phyloP scores from a whole-genome alignment of 2,113 vertebrate genomes.

The Siniperca knerii region DNA sequence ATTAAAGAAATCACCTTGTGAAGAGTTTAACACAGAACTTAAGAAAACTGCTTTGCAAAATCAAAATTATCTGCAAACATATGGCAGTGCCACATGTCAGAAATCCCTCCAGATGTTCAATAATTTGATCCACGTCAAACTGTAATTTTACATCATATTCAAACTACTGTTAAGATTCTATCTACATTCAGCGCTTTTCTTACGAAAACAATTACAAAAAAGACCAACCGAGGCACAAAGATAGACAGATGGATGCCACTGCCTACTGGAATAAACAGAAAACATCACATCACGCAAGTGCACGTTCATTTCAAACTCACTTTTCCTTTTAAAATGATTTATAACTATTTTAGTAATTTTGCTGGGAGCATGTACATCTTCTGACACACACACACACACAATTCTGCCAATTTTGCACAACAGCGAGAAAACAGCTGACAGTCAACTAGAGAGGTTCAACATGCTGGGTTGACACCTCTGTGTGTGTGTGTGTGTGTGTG shows the following conservation, averaged over 20 bases:
- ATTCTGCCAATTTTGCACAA: slow-evolving; percentile 29
- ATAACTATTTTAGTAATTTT: not conserved
- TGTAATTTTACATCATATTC: too few relatives aligned
- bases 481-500: not conserved
- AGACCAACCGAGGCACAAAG: not conserved
- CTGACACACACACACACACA: not conserved
- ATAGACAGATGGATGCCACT: not conserved
- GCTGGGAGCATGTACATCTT: not conserved
- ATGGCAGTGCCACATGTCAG: too few relatives aligned
- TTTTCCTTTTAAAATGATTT: not conserved
- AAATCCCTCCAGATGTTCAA: too few relatives aligned
- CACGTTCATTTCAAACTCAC: too few relatives aligned
- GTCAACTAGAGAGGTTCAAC: slow-evolving; percentile 24
- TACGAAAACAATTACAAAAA: not conserved
- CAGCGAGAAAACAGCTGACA: slow-evolving; percentile 60
- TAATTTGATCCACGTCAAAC: too few relatives aligned
- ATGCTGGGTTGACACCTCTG: slow-evolving; percentile 32
- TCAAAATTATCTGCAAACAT: too few relatives aligned
- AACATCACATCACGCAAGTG: not conserved
- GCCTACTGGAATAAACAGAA: not conserved
- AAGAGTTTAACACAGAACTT: too few relatives aligned
- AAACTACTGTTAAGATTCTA: not conserved
- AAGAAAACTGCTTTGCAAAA: too few relatives aligned
- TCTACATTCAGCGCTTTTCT: not conserved
- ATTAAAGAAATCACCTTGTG: too few relatives aligned